Conservation (phyloP, 1,140 invertebrate species). For the Polypedilum vanderplanki region DNA sequence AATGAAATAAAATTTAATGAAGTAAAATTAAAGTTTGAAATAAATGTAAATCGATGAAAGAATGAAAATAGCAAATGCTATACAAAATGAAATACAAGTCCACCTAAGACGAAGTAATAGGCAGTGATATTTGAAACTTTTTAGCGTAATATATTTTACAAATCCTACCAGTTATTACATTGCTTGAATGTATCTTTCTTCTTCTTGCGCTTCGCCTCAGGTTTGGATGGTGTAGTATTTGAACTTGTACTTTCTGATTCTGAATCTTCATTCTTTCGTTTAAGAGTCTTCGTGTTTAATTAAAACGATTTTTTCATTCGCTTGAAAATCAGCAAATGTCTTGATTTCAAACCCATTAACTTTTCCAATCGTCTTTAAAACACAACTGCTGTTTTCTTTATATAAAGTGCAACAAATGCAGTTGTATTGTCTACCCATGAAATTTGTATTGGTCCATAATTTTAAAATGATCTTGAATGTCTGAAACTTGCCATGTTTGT, state of each 20-base stretch:
- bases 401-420: conserved; percentile 23
- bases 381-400: conserved; percentile 27
- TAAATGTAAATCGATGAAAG: neutral
- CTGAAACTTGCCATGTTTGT: conserved; percentile 60
- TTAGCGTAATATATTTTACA: no score
- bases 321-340: conserved; percentile 27
- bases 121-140: neutral
- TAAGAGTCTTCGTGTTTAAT: neutral
- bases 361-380: conserved; percentile 27
- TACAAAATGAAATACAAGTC: neutral
- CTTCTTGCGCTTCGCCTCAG: neutral
- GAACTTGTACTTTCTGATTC: neutral
- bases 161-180: neutral
- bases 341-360: conserved; percentile 28
- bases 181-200: conserved; percentile 10
- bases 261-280: neutral
- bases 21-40: neutral
- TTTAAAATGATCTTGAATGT: conserved; percentile 64
- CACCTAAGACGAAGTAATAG: neutral
- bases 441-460: conserved; percentile 35
- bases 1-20: no score
- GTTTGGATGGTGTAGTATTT: neutral
- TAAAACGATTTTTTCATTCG: neutral
- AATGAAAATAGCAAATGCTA: neutral
- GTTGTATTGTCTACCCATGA: conserved; percentile 44